These are phyloP conservation scores for Gnatocerus cornutus DNA, from an alignment of 2,888 invertebrate species.

Conservation along the genomic window DNA sequence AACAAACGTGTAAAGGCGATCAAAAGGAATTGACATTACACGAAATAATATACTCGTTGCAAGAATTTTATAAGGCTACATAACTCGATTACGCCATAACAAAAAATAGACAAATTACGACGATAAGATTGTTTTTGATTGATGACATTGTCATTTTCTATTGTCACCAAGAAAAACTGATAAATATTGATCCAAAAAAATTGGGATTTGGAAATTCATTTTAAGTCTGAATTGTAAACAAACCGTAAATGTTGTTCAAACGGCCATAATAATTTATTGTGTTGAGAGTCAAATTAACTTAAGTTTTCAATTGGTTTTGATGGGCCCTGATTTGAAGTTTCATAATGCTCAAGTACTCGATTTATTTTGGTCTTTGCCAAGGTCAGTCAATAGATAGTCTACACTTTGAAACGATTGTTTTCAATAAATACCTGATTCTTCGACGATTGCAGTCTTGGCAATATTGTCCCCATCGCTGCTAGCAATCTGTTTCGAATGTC, in stretches of 20 bases:
- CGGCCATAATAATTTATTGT: too few relatives aligned
- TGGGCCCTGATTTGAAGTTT: too few relatives aligned
- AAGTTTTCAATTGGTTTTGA: too few relatives aligned
- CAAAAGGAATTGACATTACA: constrained; percentile 20
- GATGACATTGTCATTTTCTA: constrained; percentile 16
- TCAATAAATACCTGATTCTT: constrained; percentile 43
- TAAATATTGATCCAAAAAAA: neutral
- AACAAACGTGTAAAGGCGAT: neutral
- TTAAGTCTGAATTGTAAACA: too few relatives aligned
- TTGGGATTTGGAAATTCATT: too few relatives aligned
- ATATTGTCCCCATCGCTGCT: constrained; percentile 45
- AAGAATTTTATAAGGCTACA: constrained; percentile 13
- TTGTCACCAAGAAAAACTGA: neutral
- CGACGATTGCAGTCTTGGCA: constrained; percentile 23
- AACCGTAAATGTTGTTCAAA: too few relatives aligned
- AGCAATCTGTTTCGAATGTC: constrained; percentile 55
- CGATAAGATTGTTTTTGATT: constrained; percentile 28
- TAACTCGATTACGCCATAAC: constrained; percentile 1
- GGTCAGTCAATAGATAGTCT: too few relatives aligned
- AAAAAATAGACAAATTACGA: neutral
- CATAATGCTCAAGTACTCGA: too few relatives aligned
- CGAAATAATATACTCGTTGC: constrained; percentile 21
- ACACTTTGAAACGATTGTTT: too few relatives aligned
- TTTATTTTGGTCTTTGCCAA: too few relatives aligned
- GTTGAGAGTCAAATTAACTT: too few relatives aligned